A percentile compares a stretch with the other conserved stretches of the same genome.
These are phyloP conservation scores for Edolisoma coerulescens DNA, from an alignment of 2,113 vertebrate species.

Conservation along the genomic window DNA sequence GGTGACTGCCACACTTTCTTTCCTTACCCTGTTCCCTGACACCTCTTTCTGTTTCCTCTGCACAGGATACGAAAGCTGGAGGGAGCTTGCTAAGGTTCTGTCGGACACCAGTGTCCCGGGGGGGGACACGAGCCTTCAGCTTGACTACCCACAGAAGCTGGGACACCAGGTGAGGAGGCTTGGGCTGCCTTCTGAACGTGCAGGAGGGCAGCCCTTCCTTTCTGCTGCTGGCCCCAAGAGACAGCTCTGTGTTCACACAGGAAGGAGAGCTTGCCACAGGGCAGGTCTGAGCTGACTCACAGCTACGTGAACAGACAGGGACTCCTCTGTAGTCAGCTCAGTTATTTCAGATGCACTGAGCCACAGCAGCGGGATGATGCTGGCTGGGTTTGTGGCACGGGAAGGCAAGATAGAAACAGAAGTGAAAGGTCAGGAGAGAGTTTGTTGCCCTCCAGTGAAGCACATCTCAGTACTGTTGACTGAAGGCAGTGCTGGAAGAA, in stretches of 20 bases:
- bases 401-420: not conserved
- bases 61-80: conserved; percentile 72
- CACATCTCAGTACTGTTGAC: not conserved
- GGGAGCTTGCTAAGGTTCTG: conserved; percentile 73
- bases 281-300: not conserved
- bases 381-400: not conserved
- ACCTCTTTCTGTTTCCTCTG: not conserved
- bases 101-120: conserved; percentile 41
- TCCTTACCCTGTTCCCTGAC: not conserved
- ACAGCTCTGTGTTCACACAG: not conserved
- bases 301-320: not conserved
- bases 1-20: not conserved
- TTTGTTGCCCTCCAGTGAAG: not conserved
- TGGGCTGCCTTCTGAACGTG: not conserved
- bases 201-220: not conserved
- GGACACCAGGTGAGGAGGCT: conserved; percentile 48
- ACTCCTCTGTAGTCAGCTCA: not conserved
- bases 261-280: not conserved
- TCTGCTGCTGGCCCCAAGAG: not conserved
- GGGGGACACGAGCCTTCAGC: conserved; percentile 43
- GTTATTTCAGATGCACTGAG: not conserved
- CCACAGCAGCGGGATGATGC: rapidly evolving
- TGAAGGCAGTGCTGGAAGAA: not conserved
- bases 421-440: not conserved
- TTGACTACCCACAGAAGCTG: not conserved